phyloP scores from a whole-genome alignment of 2,797 vertebrate species.

The Lophotriccus pileatus region DNA sequence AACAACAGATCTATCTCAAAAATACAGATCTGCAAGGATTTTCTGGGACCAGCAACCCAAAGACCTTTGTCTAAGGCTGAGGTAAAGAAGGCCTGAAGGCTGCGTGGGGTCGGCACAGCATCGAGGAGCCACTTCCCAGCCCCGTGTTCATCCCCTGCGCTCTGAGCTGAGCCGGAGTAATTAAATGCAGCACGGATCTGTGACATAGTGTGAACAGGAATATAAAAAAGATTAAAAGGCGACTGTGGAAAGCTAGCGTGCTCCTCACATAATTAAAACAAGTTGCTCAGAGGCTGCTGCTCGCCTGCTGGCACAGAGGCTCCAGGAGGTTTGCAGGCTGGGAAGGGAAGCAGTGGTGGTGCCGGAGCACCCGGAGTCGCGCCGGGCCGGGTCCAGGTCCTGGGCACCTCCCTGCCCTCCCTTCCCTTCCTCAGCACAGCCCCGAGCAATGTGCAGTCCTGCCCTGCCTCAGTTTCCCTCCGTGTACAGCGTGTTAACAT shows the following conservation, averaged over 20 bases:
- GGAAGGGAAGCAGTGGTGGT: neutral
- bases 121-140: neutral
- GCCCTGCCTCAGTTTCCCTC: neutral
- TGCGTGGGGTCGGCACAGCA: accelerated
- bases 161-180: neutral
- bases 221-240: slow-evolving; percentile 36
- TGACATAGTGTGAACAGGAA: slow-evolving; percentile 50
- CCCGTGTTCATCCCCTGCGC: neutral
- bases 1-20: neutral
- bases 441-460: neutral
- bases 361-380: neutral
- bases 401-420: neutral
- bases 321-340: neutral
- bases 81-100: neutral
- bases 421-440: neutral
- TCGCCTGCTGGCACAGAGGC: neutral
- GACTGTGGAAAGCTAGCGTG: slow-evolving; percentile 54
- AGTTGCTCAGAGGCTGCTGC: slow-evolving; percentile 38
- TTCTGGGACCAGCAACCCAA: neutral
- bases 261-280: slow-evolving; percentile 56
- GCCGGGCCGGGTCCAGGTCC: accelerated
- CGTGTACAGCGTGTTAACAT: neutral
- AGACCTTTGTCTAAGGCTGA: neutral
- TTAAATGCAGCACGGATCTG: neutral
- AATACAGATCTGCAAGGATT: neutral